These are phyloP conservation scores for Sternotherus odoratus DNA, from an alignment of 2,797 vertebrate genomes.

Conservation along the genomic window DNA sequence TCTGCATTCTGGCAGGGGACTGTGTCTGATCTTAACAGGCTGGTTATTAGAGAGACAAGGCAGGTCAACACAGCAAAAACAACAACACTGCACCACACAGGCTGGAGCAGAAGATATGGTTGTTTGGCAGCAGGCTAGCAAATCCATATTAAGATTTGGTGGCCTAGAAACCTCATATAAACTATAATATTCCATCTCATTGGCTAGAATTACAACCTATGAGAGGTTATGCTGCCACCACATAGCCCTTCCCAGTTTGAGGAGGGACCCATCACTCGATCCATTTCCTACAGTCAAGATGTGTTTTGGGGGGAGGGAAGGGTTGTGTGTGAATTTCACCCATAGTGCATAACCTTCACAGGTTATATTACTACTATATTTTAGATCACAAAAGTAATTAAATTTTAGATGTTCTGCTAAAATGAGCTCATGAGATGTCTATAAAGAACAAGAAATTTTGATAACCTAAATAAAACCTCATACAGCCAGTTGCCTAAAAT, in stretches of 20 bases:
- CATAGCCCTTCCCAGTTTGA: not conserved
- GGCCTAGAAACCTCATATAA: not conserved
- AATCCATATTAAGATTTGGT: not conserved
- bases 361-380: not conserved
- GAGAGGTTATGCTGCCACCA: not conserved
- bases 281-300: not conserved
- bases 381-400: not conserved
- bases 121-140: not conserved
- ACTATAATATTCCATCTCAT: not conserved
- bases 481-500: not conserved
- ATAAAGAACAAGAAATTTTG: not conserved
- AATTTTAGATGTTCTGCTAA: not conserved
- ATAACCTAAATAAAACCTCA: not conserved
- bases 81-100: not conserved
- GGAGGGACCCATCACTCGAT: not conserved
- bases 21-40: not conserved
- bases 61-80: not conserved
- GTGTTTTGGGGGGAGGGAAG: accelerated
- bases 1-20: not conserved
- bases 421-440: no score
- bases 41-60: not conserved
- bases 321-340: not conserved
- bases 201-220: not conserved
- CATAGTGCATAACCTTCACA: not conserved
- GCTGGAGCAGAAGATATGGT: not conserved